phyloP scores from a whole-genome alignment of 92 coral and sea anemone genomes.

The Anthopleura xanthogrammica region DNA sequence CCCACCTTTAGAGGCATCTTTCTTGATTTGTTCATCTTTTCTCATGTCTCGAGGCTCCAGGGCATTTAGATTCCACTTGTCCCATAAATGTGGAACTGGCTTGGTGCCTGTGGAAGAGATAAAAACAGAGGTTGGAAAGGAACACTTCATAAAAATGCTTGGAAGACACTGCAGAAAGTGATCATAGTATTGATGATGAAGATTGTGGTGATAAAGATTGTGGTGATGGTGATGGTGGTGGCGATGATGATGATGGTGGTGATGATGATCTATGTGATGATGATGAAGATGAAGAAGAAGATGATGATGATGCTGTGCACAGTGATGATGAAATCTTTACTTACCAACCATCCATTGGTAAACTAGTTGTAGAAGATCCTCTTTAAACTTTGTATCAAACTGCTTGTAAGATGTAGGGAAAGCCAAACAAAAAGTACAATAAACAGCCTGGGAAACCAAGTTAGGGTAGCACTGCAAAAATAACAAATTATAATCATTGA shows the following conservation, averaged over 20 bases:
- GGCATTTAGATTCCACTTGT: conserved; percentile 73
- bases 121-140: background rate
- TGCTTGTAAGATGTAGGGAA: conserved; percentile 98
- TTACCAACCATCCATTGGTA: conserved; percentile 91
- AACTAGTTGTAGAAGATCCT: conserved; percentile 69
- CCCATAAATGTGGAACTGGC: conserved; percentile 91
- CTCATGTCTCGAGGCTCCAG: conserved; percentile 92
- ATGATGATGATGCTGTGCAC: background rate
- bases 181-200: background rate
- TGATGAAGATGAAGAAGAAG: background rate
- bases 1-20: conserved; percentile 92
- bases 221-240: background rate
- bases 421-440: conserved; percentile 88
- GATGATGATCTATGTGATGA: background rate
- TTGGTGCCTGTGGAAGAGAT: conserved; percentile 63
- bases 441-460: conserved; percentile 88
- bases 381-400: conserved; percentile 87
- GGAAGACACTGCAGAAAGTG: too few species aligned
- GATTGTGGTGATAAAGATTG: background rate
- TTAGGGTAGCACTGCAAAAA: conserved; percentile 67
- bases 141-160: too few species aligned
- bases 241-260: background rate
- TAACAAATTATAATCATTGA: background rate
- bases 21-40: conserved; percentile 87
- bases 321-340: conserved; percentile 5